These are phyloP conservation scores for Heteractis magnifica DNA, from an alignment of 92 coral and sea anemone species.

Conservation along the genomic window DNA sequence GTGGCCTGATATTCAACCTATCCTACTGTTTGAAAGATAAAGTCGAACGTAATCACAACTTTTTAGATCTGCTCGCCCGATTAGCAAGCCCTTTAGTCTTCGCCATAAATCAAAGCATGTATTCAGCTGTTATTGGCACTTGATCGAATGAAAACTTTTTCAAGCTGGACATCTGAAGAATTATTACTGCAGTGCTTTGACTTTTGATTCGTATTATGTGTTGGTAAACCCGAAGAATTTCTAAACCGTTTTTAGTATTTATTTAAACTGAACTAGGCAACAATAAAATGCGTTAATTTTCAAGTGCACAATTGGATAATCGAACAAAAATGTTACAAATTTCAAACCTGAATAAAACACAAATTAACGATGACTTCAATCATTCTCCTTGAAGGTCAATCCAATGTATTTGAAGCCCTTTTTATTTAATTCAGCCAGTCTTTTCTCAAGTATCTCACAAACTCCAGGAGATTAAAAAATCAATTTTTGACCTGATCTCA, in stretches of 20 bases:
- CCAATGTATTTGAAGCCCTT: neutral
- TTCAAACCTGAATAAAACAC: neutral
- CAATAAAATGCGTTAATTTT: neutral
- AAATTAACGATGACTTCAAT: neutral
- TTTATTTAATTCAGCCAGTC: neutral
- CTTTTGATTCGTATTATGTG: too few species aligned
- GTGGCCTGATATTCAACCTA: neutral
- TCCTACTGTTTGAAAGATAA: neutral
- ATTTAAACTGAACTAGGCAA: too few species aligned
- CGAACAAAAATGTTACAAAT: neutral
- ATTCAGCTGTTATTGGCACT: neutral
- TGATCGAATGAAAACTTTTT: neutral
- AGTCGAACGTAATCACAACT: neutral
- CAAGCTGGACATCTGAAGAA: too few species aligned
- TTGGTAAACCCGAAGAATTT: too few species aligned
- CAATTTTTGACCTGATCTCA: neutral
- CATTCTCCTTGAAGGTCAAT: neutral
- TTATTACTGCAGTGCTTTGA: too few species aligned
- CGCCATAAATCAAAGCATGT: neutral
- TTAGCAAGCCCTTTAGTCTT: neutral
- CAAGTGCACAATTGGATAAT: neutral
- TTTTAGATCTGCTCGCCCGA: neutral
- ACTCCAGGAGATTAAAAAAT: conserved; percentile 1
- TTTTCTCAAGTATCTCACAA: neutral
- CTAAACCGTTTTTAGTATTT: too few species aligned